phyloP scores from a whole-genome alignment of 1,140 invertebrate species.

The Eulimnadia texana region DNA sequence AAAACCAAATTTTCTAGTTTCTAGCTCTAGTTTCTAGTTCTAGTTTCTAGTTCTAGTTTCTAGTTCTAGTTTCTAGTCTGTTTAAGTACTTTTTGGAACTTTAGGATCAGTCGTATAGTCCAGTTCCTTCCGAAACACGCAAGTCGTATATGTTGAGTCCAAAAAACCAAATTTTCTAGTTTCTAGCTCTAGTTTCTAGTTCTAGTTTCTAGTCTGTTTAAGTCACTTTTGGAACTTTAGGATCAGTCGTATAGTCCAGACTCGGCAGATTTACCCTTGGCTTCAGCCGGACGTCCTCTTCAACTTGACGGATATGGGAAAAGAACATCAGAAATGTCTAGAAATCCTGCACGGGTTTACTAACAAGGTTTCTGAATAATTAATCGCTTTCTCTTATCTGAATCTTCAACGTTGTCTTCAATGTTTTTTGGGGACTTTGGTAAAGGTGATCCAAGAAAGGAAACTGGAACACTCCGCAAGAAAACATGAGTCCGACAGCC shows the following conservation, averaged over 20 bases:
- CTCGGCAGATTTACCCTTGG: conserved; percentile 56
- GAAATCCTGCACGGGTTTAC: conserved; percentile 74
- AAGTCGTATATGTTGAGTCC: no score
- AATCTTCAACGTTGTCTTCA: neutral
- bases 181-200: neutral
- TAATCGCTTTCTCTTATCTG: neutral
- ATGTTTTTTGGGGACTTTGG: no score
- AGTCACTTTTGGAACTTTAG: neutral
- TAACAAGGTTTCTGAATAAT: conserved; percentile 37
- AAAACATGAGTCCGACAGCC: neutral
- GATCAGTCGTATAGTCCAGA: conserved; percentile 1
- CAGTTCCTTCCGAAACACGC: no score
- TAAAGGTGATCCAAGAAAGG: conserved; percentile 3
- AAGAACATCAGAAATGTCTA: conserved; percentile 55
- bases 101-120: no score
- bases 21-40: no score
- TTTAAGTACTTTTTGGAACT: no score
- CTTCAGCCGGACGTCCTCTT: conserved; percentile 67
- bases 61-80: no score
- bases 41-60: no score
- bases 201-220: conserved; percentile 4
- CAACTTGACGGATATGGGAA: conserved; percentile 55
- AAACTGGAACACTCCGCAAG: conserved; percentile 16
- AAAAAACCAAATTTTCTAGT: no score
- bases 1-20: no score